A percentile compares a stretch with the other conserved stretches of the same genome.
These are phyloP conservation scores for Scylla paramamosain DNA, from an alignment of 1,140 invertebrate species.

Conservation along the genomic window DNA sequence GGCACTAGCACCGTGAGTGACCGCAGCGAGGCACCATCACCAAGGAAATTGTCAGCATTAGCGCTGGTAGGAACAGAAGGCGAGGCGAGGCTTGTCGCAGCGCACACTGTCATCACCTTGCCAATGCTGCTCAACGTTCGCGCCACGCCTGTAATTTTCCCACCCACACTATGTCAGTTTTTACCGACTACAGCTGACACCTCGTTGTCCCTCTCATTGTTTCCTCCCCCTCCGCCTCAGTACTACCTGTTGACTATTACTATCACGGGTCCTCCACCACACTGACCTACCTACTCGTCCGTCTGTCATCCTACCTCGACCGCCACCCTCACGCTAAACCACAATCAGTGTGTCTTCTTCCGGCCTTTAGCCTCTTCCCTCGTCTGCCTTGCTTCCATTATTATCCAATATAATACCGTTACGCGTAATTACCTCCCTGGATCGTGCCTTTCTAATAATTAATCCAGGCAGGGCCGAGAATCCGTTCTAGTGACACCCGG, in stretches of 20 bases:
- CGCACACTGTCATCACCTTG: not conserved
- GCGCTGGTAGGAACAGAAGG: not conserved
- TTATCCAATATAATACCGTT: not conserved
- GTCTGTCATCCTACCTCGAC: too few relatives aligned
- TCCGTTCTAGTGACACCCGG: not conserved
- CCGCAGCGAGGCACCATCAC: not conserved
- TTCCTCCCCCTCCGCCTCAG: not conserved
- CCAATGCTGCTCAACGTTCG: not conserved
- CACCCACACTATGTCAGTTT: not conserved
- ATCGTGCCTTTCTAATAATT: slow-evolving; percentile 3
- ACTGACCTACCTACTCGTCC: not conserved
- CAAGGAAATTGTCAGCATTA: not conserved
- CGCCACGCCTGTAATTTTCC: not conserved
- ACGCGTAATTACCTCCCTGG: not conserved
- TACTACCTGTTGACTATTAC: not conserved
- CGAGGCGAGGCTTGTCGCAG: not conserved
- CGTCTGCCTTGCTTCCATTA: not conserved
- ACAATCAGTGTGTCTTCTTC: not conserved
- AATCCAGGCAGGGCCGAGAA: not conserved
- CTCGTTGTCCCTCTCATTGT: not conserved
- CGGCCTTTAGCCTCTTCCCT: not conserved
- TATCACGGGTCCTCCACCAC: not conserved
- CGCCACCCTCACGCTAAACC: not conserved
- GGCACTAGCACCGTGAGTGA: slow-evolving; percentile 14
- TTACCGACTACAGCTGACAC: not conserved